Evolutionary conservation across 2,888 invertebrate species (phyloP), one percentile per base, ranked within the genome.

Genomic region (Hecatera dysodea): DNA sequence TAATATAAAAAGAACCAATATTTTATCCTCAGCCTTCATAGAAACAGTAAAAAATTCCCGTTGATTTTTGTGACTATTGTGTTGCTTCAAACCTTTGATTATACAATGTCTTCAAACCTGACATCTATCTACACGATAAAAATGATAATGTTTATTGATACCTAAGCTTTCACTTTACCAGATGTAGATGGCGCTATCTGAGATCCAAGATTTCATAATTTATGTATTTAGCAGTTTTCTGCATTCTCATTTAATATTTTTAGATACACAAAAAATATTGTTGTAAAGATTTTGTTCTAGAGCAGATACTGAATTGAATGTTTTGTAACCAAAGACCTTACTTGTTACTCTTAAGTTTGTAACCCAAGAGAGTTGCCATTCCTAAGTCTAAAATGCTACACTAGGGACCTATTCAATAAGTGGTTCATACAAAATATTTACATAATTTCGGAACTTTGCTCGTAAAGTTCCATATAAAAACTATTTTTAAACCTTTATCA

Each of bases 291-390:
- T n/a, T 22, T 27, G 15, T n/a, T 7, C 0, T 9, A 33, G 17
- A n/a, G 12, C 9, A 39, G 22, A 46, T n/a, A 33, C 7, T 29
- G 29, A 4, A 29, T 1, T 29, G 8, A 15, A 15, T 39, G 12
- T 74, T 39, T 74, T 74, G 33, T 1, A 29, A 29, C 29, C 29
- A 29, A n/a, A n/a, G n/a, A n/a, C n/a, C n/a, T n/a, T n/a, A n/a
- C n/a, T n/a, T n/a, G n/a, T n/a, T n/a, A n/a, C n/a, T n/a, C n/a
- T 29, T 29, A 6, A 6, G 6, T 4, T 11, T 39, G 29, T n/a
- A 46, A 39, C 15, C 8, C 3, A 24, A n/a, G 0, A 59, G 46
- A 67, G 76, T 68, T 73, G 69, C 72, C 77, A 59, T 39, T 33
- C 12, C 0, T 12, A 19, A 33, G 29, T 59, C 39, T 8, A 46